Base-by-base conservation (phyloP, 2,113 vertebrate genomes). In the Tachuris rubrigastra region DNA sequence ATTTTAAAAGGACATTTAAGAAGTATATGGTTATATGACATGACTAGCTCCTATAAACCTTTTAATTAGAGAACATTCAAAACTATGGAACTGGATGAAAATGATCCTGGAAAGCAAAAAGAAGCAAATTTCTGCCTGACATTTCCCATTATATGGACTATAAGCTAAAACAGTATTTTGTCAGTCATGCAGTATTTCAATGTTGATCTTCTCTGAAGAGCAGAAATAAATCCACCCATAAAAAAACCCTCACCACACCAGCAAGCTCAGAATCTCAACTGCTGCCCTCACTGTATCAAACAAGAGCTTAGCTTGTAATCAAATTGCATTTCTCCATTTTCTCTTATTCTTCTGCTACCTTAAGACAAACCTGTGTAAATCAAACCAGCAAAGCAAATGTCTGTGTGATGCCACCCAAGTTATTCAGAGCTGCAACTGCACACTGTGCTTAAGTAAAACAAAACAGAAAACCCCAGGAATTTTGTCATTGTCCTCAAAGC, bases 141-240 rank as follows among this genome's bases (percentile, higher is more conserved):
- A 0, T 62, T 79, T 87, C 62, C 5, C 1, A 42, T 46, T 79
- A 49, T 3, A 60, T 0, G 1, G 60, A 37, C 12, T 30, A 5
- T 3, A 90, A 60, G 27, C 7, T 13, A 75, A 50, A 76, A 46
- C 5, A 76, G 10, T 10, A n/a, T 39, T 75, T 41, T 78, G 20
- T 21, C 56, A 91, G 44, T 72, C 60, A 41, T 5, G 8, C 5
- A 75, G 10, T 25, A 33, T 68, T 93, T 87, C 37, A 49, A 5
- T 65, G 44, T 0, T 49, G 49, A 9, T 62, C 25, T 74, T 56
- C 66, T 71, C 35, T 27, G 14, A 53, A 28, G 30, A 23, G 30
- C 3, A 12, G 5, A 1, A 19, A 15, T 9, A 11, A 2, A 3
- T 2, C 3, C 14, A 47, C 27, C 9, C 6, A 39, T 18, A 75